Conservation (phyloP, 2,113 vertebrate species). For the Nycticebus coucang region DNA sequence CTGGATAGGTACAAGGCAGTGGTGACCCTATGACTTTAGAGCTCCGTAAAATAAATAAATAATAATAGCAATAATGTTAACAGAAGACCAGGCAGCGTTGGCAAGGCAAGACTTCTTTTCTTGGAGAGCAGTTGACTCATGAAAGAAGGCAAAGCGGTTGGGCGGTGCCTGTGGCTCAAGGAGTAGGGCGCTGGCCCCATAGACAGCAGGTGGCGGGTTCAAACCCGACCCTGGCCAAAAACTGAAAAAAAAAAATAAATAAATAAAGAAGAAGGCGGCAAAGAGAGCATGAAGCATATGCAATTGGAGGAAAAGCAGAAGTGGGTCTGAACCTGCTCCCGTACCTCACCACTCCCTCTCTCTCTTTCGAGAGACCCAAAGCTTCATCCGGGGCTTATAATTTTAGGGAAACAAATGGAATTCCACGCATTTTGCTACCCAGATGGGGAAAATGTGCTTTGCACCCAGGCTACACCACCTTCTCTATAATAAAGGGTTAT, state of each 20-base stretch:
- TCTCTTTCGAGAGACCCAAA: too few species aligned
- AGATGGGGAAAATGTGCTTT: neutral
- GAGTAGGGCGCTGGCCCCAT: too few species aligned
- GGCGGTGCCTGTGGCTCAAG: too few species aligned
- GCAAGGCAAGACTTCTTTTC: neutral
- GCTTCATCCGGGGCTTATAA: fast-evolving
- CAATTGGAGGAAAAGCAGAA: neutral
- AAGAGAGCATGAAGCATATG: neutral
- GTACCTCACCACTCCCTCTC: neutral
- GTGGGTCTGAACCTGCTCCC: too few species aligned
- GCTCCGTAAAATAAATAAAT: neutral
- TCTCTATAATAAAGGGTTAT: too few species aligned
- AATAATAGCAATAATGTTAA: neutral
- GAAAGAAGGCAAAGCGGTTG: neutral
- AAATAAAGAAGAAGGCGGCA: too few species aligned
- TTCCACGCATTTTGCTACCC: fast-evolving
- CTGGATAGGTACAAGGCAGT: neutral
- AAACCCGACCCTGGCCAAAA: too few species aligned
- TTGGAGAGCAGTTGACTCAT: neutral
- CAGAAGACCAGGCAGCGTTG: neutral
- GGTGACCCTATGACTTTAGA: neutral
- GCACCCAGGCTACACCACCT: fast-evolving
- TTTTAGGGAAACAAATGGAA: fast-evolving
- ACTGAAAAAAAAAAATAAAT: too few species aligned
- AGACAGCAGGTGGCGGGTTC: too few species aligned